phyloP scores from a whole-genome alignment of 30 jellyfish, hydroid and myxozoan genomes.

The Aurelia sp. region DNA sequence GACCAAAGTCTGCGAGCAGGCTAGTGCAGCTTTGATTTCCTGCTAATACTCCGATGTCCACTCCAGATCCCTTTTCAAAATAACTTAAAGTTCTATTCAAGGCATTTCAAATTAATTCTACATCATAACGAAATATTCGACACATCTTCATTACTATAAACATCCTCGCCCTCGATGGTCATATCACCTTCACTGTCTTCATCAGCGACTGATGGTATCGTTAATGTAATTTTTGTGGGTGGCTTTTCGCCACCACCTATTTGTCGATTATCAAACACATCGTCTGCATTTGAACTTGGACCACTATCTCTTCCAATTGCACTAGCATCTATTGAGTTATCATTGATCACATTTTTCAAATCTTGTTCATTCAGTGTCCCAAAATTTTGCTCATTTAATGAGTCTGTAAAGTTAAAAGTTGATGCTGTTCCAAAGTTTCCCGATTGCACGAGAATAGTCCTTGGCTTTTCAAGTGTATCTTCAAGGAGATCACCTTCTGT shows the following conservation, averaged over 20 bases:
- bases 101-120: no score
- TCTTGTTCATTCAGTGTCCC: conserved; percentile 28
- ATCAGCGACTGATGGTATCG: conserved; percentile 75
- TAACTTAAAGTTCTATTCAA: no score
- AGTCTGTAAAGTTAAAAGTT: conserved; percentile 61
- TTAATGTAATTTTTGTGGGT: conserved; percentile 67
- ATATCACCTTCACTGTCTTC: conserved; percentile 68
- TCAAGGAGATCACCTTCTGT: neutral
- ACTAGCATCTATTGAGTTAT: neutral
- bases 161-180: conserved; percentile 64
- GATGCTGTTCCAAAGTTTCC: conserved; percentile 58
- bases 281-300: neutral
- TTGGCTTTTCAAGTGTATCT: conserved; percentile 16
- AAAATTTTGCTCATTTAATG: conserved; percentile 38
- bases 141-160: conserved; percentile 48
- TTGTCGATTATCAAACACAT: neutral
- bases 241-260: neutral
- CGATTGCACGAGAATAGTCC: conserved; percentile 60
- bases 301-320: neutral
- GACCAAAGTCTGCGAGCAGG: no score
- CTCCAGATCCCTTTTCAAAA: no score
- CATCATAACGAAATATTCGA: conserved; percentile 39
- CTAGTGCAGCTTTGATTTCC: no score
- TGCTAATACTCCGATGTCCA: no score
- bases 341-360: conserved; percentile 10